phyloP scores from a whole-genome alignment of 2,113 vertebrate species.

The Pithys albifrons region DNA sequence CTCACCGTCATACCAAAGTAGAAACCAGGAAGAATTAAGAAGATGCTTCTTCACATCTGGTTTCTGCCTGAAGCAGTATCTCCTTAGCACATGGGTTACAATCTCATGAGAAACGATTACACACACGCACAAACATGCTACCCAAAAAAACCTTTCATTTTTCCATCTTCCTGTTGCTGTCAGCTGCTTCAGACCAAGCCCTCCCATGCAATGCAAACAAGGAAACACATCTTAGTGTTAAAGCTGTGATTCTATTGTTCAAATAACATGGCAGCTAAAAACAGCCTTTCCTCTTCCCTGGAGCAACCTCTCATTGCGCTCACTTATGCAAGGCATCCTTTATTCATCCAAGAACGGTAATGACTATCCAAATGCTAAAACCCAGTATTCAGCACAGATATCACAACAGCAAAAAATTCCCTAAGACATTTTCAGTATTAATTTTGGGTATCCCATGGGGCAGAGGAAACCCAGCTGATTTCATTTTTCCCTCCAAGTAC shows the following conservation, averaged over 20 bases:
- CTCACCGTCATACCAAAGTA: neutral
- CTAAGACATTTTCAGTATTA: neutral
- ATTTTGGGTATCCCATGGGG: neutral
- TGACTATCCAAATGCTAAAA: neutral
- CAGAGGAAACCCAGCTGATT: neutral
- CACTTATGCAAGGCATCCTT: slow-evolving; percentile 1
- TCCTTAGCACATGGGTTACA: neutral
- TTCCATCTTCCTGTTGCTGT: slow-evolving; percentile 28
- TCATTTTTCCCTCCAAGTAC: neutral
- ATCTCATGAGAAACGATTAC: neutral
- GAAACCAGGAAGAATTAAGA: slow-evolving; percentile 2
- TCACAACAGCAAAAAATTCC: neutral
- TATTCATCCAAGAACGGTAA: neutral
- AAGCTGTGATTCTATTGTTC: slow-evolving; percentile 6
- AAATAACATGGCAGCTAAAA: slow-evolving; percentile 41
- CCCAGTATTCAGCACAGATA: neutral
- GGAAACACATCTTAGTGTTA: slow-evolving; percentile 23
- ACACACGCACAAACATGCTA: fast-evolving
- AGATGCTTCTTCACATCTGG: neutral
- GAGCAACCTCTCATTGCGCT: neutral
- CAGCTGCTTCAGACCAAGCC: neutral
- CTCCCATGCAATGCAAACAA: neutral
- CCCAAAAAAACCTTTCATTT: neutral
- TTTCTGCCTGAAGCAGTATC: neutral
- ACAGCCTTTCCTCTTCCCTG: slow-evolving; percentile 24